Conservation (phyloP, 1,140 invertebrate genomes). For the Metopolophium dirhodum region DNA sequence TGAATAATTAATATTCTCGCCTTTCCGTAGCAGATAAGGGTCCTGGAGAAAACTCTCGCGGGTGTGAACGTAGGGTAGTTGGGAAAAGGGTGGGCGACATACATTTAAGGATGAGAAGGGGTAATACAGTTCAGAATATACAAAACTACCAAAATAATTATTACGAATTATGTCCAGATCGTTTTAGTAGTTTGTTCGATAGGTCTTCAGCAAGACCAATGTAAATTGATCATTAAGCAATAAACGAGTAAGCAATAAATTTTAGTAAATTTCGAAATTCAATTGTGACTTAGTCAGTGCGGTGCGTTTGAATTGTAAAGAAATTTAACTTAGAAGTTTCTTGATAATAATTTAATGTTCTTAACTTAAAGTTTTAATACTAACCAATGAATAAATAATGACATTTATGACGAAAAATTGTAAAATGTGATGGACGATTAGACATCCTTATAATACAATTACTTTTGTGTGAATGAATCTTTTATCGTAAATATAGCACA, state of each 20-base stretch:
- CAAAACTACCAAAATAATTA: conserved; percentile 25
- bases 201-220: background rate
- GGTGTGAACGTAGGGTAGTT: conserved; percentile 1
- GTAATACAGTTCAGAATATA: conserved; percentile 16
- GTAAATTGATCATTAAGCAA: conserved; percentile 18
- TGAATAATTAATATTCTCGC: conserved; percentile 53
- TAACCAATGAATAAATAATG: background rate
- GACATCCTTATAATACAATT: background rate
- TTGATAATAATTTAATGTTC: background rate
- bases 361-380: background rate
- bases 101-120: background rate
- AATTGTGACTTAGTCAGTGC: background rate
- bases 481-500: background rate
- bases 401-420: background rate
- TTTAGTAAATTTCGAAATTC: background rate
- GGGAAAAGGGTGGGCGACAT: background rate
- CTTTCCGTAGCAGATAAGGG: conserved; percentile 44
- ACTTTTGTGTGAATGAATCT: background rate
- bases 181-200: background rate
- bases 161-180: conserved; percentile 27
- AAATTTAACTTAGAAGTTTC: background rate
- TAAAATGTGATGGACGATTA: background rate
- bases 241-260: background rate
- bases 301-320: background rate
- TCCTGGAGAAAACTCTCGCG: background rate